Base-by-base conservation (phyloP, 2,888 invertebrate genomes). In the Papilio protenor region DNA sequence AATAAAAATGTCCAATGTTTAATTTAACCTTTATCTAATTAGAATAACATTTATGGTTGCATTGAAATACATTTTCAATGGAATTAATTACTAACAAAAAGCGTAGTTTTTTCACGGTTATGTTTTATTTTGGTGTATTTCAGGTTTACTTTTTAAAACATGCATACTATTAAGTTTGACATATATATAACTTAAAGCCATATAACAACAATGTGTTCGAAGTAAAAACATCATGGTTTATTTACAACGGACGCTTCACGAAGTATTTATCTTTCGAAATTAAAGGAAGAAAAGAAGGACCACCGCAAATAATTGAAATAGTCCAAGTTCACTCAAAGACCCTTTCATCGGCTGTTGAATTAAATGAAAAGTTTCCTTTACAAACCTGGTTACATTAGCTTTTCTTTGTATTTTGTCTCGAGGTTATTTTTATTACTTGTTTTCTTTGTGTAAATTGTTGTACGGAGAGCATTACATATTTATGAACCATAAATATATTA, bases 291-390 rank as follows among this genome's bases (percentile, higher is more conserved):
- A 8, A 64, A 64, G 33, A 64, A 14, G 27, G 55, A 66, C 27
- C 61, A 33, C 61, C 21, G 27, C 16, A 47, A 61, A 76, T 71
- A 76, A 76, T 49, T 59, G 71, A 76, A 71, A 61, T 71, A 27
- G 45, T 47, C 61, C 18, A 49, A 71, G 59, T 71, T 59, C 33
- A 71, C n/a, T 59, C 59, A 71, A 61, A 57, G 61, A 59, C 71
- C 70, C 76, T 76, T 76, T 59, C 4, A n/a, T n/a, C 61, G n/a
- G 33, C 61, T 11, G n/a, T 57, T 70, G 76, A 61, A 76, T 76
- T 61, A 76, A 61, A 71, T 49, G 49, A 27, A 71, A 71, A 49
- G 33, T 71, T 76, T 33, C 27, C 57, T 71, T 76, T 76, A 76
- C 27, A 61, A 71, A 27, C 47, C 59, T 14, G n/a, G 45, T 59